Evolutionary conservation across 2,888 invertebrate genomes (phyloP).

Genomic region (Agriopis marginaria): DNA sequence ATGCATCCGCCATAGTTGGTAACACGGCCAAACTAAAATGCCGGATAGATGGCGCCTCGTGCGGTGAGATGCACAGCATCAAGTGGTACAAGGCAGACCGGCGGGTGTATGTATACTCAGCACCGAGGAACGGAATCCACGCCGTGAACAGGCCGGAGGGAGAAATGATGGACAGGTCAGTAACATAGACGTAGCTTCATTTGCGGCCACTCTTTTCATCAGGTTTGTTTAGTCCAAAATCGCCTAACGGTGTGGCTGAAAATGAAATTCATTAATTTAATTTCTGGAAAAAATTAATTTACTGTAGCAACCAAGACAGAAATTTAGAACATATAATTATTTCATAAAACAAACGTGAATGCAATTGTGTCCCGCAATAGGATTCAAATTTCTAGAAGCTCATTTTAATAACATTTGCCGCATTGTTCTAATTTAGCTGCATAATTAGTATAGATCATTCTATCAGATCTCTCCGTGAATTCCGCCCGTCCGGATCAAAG

Average conservation of each 20-base stretch:
- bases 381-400: neutral
- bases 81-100: conserved; percentile 93
- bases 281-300: too few relatives aligned
- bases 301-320: too few relatives aligned
- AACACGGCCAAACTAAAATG: conserved; percentile 90
- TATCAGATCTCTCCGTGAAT: conserved; percentile 10
- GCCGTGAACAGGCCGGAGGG: conserved; percentile 89
- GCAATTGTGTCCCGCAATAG: neutral
- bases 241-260: too few relatives aligned
- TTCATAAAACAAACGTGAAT: neutral
- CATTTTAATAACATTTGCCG: neutral
- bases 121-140: conserved; percentile 54
- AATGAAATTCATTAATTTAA: too few relatives aligned
- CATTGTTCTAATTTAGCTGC: conserved; percentile 3
- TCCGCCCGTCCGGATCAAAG: conserved; percentile 31
- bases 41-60: conserved; percentile 89
- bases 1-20: conserved; percentile 89
- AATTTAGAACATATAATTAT: neutral
- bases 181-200: too few relatives aligned
- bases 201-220: too few relatives aligned
- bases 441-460: conserved; percentile 20
- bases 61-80: conserved; percentile 93
- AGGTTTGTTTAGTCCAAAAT: too few relatives aligned
- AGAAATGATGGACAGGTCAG: conserved; percentile 90
- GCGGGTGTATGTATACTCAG: conserved; percentile 92